Conservation (phyloP, 1,140 invertebrate species). For the Arctopsyche grandis region DNA sequence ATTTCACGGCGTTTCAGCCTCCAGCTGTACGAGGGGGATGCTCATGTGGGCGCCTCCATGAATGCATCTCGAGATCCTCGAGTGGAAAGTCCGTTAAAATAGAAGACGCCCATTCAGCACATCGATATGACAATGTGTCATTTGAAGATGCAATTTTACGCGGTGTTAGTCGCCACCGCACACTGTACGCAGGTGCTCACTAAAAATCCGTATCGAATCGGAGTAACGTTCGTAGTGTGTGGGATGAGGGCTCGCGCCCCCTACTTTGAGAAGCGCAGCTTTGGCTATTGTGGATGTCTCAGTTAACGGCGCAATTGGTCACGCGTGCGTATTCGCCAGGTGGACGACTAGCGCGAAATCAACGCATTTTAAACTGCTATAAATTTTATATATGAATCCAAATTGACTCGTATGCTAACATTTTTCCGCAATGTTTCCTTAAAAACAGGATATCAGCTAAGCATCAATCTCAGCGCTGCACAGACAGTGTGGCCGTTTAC, state of each 20-base stretch:
- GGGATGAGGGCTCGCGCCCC: background rate
- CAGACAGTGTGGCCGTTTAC: too few relatives aligned
- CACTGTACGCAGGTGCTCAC: background rate
- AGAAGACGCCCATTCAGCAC: background rate
- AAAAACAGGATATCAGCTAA: too few relatives aligned
- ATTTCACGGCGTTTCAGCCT: slow-evolving; percentile 22
- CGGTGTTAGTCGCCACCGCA: background rate
- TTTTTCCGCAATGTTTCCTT: too few relatives aligned
- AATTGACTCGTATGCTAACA: too few relatives aligned
- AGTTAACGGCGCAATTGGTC: slow-evolving; percentile 16
- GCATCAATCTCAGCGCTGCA: too few relatives aligned
- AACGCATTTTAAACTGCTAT: background rate
- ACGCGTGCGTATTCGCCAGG: slow-evolving; percentile 3
- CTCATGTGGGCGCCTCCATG: slow-evolving; percentile 12
- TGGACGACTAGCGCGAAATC: background rate
- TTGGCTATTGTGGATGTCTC: slow-evolving; percentile 12
- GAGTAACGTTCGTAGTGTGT: background rate
- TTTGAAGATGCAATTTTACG: slow-evolving; percentile 13
- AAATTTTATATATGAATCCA: too few relatives aligned
- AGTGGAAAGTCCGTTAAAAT: background rate
- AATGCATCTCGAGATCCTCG: background rate
- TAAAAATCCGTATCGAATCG: background rate
- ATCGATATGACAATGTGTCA: background rate
- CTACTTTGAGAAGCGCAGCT: background rate
- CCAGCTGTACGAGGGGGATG: background rate